A percentile compares a stretch with the other conserved stretches of the same genome.
Evolutionary conservation across 2,888 invertebrate species (phyloP).

Genomic region (Polyploca ridens): DNA sequence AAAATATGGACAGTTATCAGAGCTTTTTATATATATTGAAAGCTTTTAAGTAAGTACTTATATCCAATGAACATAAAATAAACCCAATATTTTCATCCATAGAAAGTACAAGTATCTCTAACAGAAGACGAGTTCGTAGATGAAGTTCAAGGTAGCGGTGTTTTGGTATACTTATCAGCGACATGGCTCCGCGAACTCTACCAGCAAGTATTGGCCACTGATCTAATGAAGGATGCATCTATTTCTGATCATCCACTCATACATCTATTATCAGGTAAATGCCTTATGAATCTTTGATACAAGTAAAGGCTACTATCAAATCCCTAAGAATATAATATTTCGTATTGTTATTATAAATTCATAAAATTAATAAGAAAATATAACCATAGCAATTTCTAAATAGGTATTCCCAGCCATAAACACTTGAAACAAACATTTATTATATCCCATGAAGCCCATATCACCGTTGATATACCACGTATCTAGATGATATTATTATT

Average conservation of each 20-base stretch:
- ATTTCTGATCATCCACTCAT: slow-evolving; percentile 88
- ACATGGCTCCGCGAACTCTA: slow-evolving; percentile 97
- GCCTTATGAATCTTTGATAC: not conserved
- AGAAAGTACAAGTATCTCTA: slow-evolving; percentile 80
- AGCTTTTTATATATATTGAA: too few species aligned
- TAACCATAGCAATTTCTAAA: too few species aligned
- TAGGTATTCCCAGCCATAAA: too few species aligned
- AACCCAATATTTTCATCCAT: not conserved
- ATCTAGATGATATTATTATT: not conserved
- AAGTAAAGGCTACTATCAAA: not conserved
- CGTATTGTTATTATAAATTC: too few species aligned
- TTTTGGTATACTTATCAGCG: slow-evolving; percentile 95
- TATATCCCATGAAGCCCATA: too few species aligned
- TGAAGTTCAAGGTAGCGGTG: slow-evolving; percentile 95
- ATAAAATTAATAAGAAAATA: too few species aligned
- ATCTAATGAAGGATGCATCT: slow-evolving; percentile 88
- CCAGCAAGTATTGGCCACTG: slow-evolving; percentile 91
- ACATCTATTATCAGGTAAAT: slow-evolving; percentile 89
- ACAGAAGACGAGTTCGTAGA: slow-evolving; percentile 96
- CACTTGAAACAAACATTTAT: too few species aligned
- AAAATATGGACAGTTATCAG: too few species aligned
- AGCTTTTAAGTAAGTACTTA: too few species aligned
- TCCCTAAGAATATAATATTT: too few species aligned
- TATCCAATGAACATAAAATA: too few species aligned
- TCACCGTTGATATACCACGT: not conserved